phyloP scores from a whole-genome alignment of 2,888 invertebrate genomes.

The Cecidostiba fungosa region DNA sequence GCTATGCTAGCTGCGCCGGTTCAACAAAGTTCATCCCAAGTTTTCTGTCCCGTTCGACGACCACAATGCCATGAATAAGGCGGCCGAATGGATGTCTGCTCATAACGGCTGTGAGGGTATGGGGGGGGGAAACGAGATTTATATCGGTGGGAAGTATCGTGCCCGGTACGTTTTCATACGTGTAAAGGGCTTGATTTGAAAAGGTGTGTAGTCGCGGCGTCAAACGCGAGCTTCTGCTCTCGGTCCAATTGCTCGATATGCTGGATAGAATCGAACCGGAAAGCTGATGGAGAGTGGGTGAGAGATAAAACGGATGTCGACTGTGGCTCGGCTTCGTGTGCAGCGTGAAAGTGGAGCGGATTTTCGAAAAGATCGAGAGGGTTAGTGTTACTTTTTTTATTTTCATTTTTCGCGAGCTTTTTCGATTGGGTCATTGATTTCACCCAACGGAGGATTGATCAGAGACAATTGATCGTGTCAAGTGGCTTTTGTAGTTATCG shows the following conservation, averaged over 20 bases:
- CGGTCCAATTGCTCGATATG: neutral
- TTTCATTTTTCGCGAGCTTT: neutral
- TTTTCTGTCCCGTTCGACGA: constrained; percentile 38
- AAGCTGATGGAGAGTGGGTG: constrained; percentile 2
- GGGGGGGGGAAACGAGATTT: neutral
- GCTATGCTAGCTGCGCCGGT: no score
- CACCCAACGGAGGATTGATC: neutral
- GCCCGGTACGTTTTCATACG: neutral
- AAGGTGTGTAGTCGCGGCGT: constrained; percentile 15
- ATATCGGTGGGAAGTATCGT: neutral
- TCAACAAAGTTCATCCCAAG: constrained; percentile 47
- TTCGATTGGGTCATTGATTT: constrained; percentile 2
- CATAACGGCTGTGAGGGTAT: neutral
- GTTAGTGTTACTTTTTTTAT: neutral
- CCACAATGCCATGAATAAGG: constrained; percentile 42
- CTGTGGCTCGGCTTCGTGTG: neutral
- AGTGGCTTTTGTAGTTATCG: neutral
- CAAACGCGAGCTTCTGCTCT: neutral
- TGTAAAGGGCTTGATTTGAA: constrained; percentile 19
- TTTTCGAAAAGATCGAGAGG: constrained; percentile 26
- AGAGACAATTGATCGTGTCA: neutral
- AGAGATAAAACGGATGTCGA: constrained; percentile 13
- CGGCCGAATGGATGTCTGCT: neutral
- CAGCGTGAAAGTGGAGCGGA: neutral
- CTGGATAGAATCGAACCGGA: constrained; percentile 24